These are phyloP conservation scores for Callosobruchus maculatus DNA, from an alignment of 2,888 invertebrate species.

Conservation along the genomic window DNA sequence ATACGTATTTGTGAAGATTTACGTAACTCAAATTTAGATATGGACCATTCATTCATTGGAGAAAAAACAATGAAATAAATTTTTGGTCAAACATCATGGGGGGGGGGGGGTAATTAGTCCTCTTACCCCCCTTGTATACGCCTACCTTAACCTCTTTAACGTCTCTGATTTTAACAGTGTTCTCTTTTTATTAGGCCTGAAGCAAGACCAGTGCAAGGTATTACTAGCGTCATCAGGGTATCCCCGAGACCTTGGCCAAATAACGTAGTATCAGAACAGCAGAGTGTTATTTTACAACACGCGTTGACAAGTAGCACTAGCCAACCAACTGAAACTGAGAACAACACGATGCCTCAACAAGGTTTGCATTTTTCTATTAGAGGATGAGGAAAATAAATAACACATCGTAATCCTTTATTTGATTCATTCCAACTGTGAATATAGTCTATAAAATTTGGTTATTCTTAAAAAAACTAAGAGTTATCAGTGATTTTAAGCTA, in stretches of 20 bases:
- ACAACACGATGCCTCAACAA: slow-evolving; percentile 24
- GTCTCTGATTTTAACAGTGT: background rate
- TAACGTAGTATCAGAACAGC: slow-evolving; percentile 45
- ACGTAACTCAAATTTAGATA: no score
- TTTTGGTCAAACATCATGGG: no score
- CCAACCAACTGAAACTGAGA: slow-evolving; percentile 32
- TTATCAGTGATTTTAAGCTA: background rate
- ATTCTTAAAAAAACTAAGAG: no score
- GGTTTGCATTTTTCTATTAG: slow-evolving; percentile 9
- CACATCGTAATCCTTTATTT: no score
- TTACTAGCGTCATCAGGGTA: slow-evolving; percentile 80
- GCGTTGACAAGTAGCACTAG: slow-evolving; percentile 38
- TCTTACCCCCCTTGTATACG: no score
- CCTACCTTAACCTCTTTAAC: background rate
- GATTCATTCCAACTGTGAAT: no score
- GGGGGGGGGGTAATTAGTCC: no score
- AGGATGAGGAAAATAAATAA: no score
- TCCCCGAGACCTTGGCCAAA: slow-evolving; percentile 63
- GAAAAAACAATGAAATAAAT: no score
- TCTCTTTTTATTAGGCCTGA: slow-evolving; percentile 58
- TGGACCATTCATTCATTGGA: no score
- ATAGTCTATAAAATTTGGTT: no score
- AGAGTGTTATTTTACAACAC: slow-evolving; percentile 45
- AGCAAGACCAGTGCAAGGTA: slow-evolving; percentile 62
- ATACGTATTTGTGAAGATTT: no score